phyloP scores from a whole-genome alignment of 2,113 vertebrate species.

The Peromyscus leucopus region DNA sequence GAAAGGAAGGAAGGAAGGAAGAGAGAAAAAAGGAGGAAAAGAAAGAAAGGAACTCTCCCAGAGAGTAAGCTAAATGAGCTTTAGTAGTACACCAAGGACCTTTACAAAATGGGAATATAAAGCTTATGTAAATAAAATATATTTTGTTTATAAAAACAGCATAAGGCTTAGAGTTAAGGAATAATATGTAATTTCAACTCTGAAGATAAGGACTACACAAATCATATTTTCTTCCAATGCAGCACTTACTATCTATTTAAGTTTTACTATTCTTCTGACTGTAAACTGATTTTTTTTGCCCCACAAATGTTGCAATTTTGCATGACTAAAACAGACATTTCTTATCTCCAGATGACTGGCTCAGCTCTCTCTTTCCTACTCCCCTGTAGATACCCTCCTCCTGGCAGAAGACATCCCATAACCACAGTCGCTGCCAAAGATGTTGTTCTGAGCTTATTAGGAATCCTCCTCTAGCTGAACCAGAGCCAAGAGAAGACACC shows the following conservation, averaged over 20 bases:
- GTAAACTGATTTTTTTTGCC: background rate
- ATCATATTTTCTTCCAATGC: background rate
- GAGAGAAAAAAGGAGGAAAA: no score
- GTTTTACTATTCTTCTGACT: background rate
- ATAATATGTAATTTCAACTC: background rate
- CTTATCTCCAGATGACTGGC: background rate
- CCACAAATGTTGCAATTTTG: slow-evolving; percentile 28
- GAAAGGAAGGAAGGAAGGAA: accelerated
- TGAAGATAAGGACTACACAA: slow-evolving; percentile 12
- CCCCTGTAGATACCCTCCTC: background rate
- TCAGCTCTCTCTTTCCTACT: slow-evolving; percentile 1
- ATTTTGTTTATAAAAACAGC: slow-evolving; percentile 26
- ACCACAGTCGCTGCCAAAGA: background rate
- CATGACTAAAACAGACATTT: background rate
- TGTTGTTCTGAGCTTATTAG: background rate
- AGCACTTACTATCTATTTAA: background rate
- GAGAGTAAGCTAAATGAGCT: background rate
- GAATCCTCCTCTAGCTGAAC: background rate
- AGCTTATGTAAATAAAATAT: background rate
- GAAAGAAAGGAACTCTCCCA: background rate
- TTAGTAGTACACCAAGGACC: background rate
- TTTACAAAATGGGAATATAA: background rate
- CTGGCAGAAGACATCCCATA: background rate
- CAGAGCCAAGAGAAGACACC: background rate
- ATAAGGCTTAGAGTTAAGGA: background rate